Base-by-base conservation (phyloP, 2,113 vertebrate genomes). In the Toxotes jaculatrix region DNA sequence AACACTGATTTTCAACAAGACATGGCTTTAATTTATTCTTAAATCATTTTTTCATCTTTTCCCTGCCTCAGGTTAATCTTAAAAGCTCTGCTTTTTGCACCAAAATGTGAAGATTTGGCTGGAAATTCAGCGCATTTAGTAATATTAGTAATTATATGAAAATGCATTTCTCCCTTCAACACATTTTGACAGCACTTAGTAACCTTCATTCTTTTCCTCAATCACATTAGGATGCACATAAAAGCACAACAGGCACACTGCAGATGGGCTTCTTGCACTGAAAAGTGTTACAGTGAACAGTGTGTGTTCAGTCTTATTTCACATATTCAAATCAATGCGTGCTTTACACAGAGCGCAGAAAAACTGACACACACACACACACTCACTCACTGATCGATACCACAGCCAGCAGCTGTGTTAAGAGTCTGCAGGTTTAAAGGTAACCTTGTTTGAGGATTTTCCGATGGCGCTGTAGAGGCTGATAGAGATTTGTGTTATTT, bases 401-500 rank as follows among this genome's bases (percentile, higher is more conserved):
- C 27, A 45, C 62, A 77, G 69, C 56, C 47, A 70, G 55, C 7
- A 65, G 42, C 78, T 62, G 38, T 57, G 65, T 81, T 77, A 31
- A 51, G 40, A 53, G 36, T 68, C 42, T 62, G 59, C 68, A 64
- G 47, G 59, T 86, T 67, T 89, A 66, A 84, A 79, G 77, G 75
- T 80, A 84, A 87, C 82, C 89, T 88, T 91, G 78, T 86, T 65
- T 80, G 34, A 74, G 56, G 69, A 82, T 89, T 66, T 66, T 21
- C 59, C 68, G 4, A 5, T 51, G 43, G 65, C 76, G 73, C 79
- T 27, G 49, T 32, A 38, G 67, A 79, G 59, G 62, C 76, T 79
- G 87, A 87, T 87, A 11, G 40, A 76, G 82, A 90, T 84, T 84
- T 57, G 56, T 77, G 61, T 87, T 87, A 78, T 89, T 81, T 90